phyloP scores from a whole-genome alignment of 35 echinoderm and acorn worm genomes.

The Anneissia japonica region DNA sequence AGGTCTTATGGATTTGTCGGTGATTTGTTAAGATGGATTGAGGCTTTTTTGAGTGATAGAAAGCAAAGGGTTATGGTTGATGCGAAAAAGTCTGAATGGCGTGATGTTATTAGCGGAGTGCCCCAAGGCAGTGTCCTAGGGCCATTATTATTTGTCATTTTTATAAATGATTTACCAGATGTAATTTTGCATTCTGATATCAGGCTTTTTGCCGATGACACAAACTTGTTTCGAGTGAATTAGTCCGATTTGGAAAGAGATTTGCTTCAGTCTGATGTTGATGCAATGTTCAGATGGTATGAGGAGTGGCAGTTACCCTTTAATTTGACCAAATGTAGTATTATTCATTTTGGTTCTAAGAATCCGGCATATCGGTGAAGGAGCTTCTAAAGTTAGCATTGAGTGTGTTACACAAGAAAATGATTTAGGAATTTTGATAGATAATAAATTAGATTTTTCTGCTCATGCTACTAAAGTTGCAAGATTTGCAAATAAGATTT shows the following conservation, averaged over 20 bases:
- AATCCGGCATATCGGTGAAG: background rate
- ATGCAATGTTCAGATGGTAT: background rate
- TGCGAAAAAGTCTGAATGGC: background rate
- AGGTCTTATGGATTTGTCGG: background rate
- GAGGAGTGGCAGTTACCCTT: background rate
- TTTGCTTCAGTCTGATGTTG: background rate
- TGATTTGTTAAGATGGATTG: background rate
- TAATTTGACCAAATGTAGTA: background rate
- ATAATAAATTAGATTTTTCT: background rate
- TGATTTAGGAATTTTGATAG: background rate
- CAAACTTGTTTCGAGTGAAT: background rate
- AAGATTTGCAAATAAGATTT: background rate
- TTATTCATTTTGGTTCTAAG: background rate
- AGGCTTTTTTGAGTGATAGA: background rate
- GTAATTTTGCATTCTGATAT: background rate
- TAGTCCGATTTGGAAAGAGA: background rate
- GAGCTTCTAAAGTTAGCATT: background rate
- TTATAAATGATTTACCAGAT: constrained; percentile 19
- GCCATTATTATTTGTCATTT: constrained; percentile 12
- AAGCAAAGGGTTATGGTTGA: background rate
- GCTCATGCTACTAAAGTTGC: background rate
- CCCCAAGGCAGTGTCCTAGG: constrained; percentile 57
- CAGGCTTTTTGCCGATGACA: constrained; percentile 14
- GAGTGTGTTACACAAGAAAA: background rate
- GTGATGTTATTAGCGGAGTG: background rate